A percentile compares a stretch with the other conserved stretches of the same genome.
Evolutionary conservation across 2,797 vertebrate species (phyloP).

Genomic region (Bradypodion ventrale): DNA sequence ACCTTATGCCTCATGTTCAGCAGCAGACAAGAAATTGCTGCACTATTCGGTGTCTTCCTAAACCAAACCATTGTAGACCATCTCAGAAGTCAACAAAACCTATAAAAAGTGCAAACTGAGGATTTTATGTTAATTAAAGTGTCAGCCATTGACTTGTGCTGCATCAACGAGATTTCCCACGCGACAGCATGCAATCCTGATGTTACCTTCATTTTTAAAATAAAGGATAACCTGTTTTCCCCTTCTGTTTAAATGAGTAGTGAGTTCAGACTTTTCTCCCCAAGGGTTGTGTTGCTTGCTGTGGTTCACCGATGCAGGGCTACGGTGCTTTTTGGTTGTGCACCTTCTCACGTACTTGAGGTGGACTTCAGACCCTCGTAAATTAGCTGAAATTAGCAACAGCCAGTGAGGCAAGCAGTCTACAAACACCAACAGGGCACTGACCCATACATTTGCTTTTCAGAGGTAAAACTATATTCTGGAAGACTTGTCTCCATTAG

Average conservation of each 20-base stretch:
- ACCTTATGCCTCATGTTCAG: not conserved
- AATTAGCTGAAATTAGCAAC: too few species aligned
- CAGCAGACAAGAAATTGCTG: not conserved
- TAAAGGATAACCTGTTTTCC: not conserved
- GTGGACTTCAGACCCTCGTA: too few species aligned
- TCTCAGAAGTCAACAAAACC: not conserved
- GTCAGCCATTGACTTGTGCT: too few species aligned
- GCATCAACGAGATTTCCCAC: too few species aligned
- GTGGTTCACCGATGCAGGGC: too few species aligned
- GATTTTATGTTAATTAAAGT: not conserved
- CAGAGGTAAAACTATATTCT: not conserved
- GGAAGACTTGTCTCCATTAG: not conserved
- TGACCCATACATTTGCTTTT: not conserved
- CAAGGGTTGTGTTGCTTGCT: not conserved
- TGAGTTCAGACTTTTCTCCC: not conserved
- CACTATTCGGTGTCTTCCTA: too few species aligned
- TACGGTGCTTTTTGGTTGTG: too few species aligned
- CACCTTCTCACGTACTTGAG: too few species aligned
- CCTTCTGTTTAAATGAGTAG: too few species aligned
- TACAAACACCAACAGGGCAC: too few species aligned
- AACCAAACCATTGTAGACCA: rapidly evolving
- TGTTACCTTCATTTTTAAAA: not conserved
- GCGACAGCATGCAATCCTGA: not conserved
- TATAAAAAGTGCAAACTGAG: not conserved
- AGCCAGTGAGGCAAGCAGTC: too few species aligned